Evolutionary conservation across 2,797 vertebrate genomes (phyloP), one percentile per base, ranked within the genome.

Genomic region (Danionella dracula): DNA sequence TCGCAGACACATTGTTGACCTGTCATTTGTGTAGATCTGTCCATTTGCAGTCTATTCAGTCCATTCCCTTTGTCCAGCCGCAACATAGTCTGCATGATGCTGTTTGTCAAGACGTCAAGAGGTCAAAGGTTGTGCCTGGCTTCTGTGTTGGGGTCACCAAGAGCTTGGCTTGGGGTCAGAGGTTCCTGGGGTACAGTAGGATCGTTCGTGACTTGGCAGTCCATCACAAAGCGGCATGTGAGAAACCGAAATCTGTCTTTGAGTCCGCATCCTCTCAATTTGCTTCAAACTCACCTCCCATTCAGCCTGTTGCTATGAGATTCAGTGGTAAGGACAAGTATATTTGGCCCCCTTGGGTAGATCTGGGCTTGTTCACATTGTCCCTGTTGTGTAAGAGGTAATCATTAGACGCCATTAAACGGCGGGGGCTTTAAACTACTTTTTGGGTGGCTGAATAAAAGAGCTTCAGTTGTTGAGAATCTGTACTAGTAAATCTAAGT

Each of bases 341-440:
- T 67, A 78, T 76, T 70, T 53, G 17, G 16, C 70, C 59, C 68
- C 64, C 70, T 68, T 34, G 44, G 64, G 64, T 66, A 37, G 66
- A 62, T 58, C 55, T 10, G 42, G 61, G 50, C 61, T 66, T 63
- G 76, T 73, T 65, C 40, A 60, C 40, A 73, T 78, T 78, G 73
- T 78, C 62, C 54, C 6, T 10, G 41, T 32, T 59, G 76, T 76
- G 76, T 78, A 73, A 78, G 73, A 71, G 76, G 76, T 78, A 78
- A 78, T 78, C 76, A 78, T 78, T 78, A 78, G 73, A 78, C 71
- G 35, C 73, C 71, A 66, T 76, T 76, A 73, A 78, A 76, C 42
- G 68, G 71, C 44, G 17, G 76, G 76, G 56, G 71, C 56, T 44
- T 78, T 78, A 76, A 75, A 73, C 73, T 68, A 63, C 73, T 71